Conservation (phyloP, 1,140 invertebrate genomes). For the Drosophila jambulina region DNA sequence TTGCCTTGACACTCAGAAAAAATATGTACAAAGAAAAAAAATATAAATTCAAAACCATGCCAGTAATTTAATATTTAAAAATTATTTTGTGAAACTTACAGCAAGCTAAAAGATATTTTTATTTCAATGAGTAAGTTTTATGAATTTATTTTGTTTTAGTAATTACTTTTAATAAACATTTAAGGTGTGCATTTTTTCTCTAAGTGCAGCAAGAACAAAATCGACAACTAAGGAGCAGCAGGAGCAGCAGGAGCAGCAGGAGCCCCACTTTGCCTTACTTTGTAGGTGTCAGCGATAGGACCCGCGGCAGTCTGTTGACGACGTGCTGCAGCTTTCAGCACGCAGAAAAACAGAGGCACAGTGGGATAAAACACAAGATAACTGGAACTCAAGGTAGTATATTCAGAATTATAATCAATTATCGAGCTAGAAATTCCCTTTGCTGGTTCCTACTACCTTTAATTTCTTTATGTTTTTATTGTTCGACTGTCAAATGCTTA, state of each 20-base stretch:
- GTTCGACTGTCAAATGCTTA: background rate
- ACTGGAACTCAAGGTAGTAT: accelerated
- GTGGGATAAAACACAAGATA: background rate
- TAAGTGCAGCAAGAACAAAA: background rate
- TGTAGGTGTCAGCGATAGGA: slow-evolving; percentile 66
- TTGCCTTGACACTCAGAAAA: background rate
- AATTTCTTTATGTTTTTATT: background rate
- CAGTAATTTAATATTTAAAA: background rate
- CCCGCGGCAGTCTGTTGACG: slow-evolving; percentile 49
- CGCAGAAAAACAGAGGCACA: slow-evolving; percentile 8
- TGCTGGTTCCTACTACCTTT: too few relatives aligned
- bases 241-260: slow-evolving; percentile 33
- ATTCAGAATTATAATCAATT: background rate
- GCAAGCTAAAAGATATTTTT: too few relatives aligned
- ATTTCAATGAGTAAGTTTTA: background rate
- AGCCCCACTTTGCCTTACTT: slow-evolving; percentile 27
- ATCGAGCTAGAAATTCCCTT: too few relatives aligned
- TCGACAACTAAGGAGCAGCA: slow-evolving; percentile 33
- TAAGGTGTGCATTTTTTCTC: too few relatives aligned
- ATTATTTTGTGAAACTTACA: background rate
- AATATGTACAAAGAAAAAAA: background rate
- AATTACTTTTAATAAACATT: background rate
- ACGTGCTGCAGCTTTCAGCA: slow-evolving; percentile 53
- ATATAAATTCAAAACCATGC: background rate
- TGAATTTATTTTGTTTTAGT: too few relatives aligned